phyloP scores from a whole-genome alignment of 2,888 invertebrate genomes.

The Sesia apiformis region DNA sequence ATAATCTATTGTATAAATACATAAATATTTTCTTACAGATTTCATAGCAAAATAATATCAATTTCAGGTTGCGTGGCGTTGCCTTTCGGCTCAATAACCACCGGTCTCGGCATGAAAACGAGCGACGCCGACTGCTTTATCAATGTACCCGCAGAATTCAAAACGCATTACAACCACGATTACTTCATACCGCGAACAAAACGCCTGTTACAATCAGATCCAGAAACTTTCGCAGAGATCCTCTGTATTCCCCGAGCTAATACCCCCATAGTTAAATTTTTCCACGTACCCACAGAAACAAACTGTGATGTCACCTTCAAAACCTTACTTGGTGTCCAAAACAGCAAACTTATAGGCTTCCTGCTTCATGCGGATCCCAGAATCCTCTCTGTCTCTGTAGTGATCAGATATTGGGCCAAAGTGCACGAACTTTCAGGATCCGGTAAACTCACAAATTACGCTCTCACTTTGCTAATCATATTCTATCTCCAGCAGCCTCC shows the following conservation, averaged over 20 bases:
- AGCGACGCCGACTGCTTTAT: constrained; percentile 85
- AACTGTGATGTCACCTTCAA: constrained; percentile 84
- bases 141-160: constrained; percentile 30
- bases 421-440: constrained; percentile 73
- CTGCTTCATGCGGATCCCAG: constrained; percentile 74
- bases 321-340: constrained; percentile 80
- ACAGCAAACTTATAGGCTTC: constrained; percentile 78
- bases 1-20: no score
- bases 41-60: background rate
- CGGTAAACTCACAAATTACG: constrained; percentile 79
- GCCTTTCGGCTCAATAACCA: constrained; percentile 84
- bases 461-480: constrained; percentile 77
- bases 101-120: constrained; percentile 78
- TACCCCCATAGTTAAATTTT: constrained; percentile 85
- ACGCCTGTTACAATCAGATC: constrained; percentile 42
- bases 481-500: constrained; percentile 80
- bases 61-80: constrained; percentile 47
- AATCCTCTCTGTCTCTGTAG: constrained; percentile 74
- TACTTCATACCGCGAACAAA: constrained; percentile 30
- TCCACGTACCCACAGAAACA: constrained; percentile 74
- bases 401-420: constrained; percentile 85
- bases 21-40: no score
- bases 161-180: constrained; percentile 3
- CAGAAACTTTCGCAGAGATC: constrained; percentile 67
- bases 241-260: constrained; percentile 80